Evolutionary conservation across 2,113 vertebrate genomes (phyloP), one percentile per base, ranked within the genome.

Genomic region (Vimba vimba): DNA sequence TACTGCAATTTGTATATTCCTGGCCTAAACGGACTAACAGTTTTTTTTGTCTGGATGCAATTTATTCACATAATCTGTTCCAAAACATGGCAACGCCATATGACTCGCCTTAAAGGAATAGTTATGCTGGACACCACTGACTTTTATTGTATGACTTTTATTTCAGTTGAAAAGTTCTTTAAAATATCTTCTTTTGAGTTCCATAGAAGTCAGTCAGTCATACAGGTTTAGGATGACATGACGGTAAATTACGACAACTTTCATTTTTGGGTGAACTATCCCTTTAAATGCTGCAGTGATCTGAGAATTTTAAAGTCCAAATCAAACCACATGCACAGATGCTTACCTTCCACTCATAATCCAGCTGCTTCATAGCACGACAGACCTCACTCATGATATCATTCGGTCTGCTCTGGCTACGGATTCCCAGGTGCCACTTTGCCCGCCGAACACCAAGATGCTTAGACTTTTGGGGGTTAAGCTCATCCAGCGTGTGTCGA

Each of bases 321-420:
- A 10, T 30, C 33, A 52, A 47, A n/a, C 10, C 15, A 68, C 68
- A 6, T 17, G 8, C 30, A 36, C 25, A n/a, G 25, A 6, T 2
- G 11, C 80, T 95, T 93, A 99, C 98, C 97, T 99, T 99, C 98
- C 98, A 99, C 92, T 99, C 97, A 47, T 99, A 99, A 93, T 97
- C 98, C 89, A 99, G 92, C 86, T 98, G 97, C 88, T 99, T 99
- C 95, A 99, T 99, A 90, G 98, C 97, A 84, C 97, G 94, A 86
- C 98, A 99, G 68, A 99, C 98, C 94, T 99, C 98, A 1, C 97
- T 96, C 98, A 99, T 99, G 86, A 99, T 99, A 87, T 99, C 98
- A 86, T 97, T 99, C 62, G 98, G 98, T 82, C 98, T 92, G 91
- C 98, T 99, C 90, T 99, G 98, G 93, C 98, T 99, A 69, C 98